Evolutionary conservation across 2,113 vertebrate genomes (phyloP).

Genomic region (Solea senegalensis): DNA sequence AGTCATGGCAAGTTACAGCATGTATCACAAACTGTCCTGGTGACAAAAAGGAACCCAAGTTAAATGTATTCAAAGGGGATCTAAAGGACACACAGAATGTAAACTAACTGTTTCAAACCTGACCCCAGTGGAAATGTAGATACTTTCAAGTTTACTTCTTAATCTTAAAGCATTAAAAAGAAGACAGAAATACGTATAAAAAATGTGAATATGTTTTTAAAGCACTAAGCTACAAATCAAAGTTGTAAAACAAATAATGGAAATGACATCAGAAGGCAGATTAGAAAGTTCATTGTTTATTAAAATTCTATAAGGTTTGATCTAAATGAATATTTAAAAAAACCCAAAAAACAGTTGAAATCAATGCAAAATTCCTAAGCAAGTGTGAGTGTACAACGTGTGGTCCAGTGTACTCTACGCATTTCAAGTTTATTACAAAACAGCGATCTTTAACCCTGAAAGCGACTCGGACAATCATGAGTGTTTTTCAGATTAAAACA

Average conservation of each 20-base stretch:
- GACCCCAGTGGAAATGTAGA: slow-evolving; percentile 21
- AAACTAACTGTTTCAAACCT: neutral
- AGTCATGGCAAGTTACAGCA: neutral
- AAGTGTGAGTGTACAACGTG: slow-evolving; percentile 69
- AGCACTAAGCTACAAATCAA: slow-evolving; percentile 17
- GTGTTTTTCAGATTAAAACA: slow-evolving; percentile 60
- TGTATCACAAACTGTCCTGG: neutral
- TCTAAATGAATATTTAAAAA: slow-evolving; percentile 55
- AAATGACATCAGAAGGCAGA: slow-evolving; percentile 67
- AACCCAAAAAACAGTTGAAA: slow-evolving; percentile 58
- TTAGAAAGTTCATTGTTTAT: slow-evolving; percentile 68
- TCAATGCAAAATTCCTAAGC: slow-evolving; percentile 69
- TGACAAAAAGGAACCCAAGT: neutral
- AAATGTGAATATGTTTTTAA: slow-evolving; percentile 32
- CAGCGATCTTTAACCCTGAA: slow-evolving; percentile 71
- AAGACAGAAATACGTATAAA: slow-evolving; percentile 8
- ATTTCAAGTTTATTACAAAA: slow-evolving; percentile 79
- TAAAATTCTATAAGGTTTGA: slow-evolving; percentile 70
- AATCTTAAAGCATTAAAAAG: slow-evolving; percentile 11
- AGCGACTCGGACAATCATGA: slow-evolving; percentile 59
- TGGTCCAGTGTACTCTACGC: slow-evolving; percentile 80
- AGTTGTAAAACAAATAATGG: slow-evolving; percentile 41
- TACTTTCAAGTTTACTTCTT: slow-evolving; percentile 29
- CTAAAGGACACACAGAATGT: neutral
- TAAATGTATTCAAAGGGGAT: neutral